Conservation (phyloP, 2,797 vertebrate species). For the Intellagama lesueurii region DNA sequence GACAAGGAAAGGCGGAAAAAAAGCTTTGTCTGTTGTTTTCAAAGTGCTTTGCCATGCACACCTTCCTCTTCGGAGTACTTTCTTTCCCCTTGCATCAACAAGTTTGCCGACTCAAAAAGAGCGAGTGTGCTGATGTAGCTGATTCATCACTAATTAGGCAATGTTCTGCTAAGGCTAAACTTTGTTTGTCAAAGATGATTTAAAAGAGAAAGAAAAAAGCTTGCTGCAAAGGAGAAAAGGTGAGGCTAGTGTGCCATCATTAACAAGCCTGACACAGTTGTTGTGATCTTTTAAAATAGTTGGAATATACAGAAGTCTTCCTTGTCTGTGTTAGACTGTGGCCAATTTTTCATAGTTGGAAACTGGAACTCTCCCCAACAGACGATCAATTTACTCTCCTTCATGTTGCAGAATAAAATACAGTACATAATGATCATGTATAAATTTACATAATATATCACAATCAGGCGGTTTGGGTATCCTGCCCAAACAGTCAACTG, state of each 20-base stretch:
- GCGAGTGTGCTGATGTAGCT: slow-evolving; percentile 44
- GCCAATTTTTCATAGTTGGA: neutral
- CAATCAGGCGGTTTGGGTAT: neutral
- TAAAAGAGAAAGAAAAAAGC: slow-evolving; percentile 15
- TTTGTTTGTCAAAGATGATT: slow-evolving; percentile 59
- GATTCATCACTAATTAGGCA: slow-evolving; percentile 59
- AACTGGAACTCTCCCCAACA: neutral
- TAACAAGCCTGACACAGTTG: neutral
- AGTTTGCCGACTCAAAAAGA: slow-evolving; percentile 55
- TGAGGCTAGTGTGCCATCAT: neutral
- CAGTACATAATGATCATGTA: too few relatives aligned
- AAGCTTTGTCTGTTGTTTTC: neutral
- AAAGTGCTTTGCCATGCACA: neutral
- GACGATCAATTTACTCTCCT: neutral
- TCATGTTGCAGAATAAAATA: neutral
- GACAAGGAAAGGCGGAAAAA: neutral
- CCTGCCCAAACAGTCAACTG: neutral
- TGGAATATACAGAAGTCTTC: neutral
- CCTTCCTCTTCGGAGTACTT: slow-evolving; percentile 11
- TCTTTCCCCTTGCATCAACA: slow-evolving; percentile 55
- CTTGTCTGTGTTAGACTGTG: neutral
- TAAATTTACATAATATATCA: neutral
- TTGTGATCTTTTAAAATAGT: neutral
- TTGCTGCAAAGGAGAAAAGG: slow-evolving; percentile 13
- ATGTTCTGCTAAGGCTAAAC: slow-evolving; percentile 52